Base-by-base conservation (phyloP, 2,797 vertebrate species). In the Astyanax mexicanus region DNA sequence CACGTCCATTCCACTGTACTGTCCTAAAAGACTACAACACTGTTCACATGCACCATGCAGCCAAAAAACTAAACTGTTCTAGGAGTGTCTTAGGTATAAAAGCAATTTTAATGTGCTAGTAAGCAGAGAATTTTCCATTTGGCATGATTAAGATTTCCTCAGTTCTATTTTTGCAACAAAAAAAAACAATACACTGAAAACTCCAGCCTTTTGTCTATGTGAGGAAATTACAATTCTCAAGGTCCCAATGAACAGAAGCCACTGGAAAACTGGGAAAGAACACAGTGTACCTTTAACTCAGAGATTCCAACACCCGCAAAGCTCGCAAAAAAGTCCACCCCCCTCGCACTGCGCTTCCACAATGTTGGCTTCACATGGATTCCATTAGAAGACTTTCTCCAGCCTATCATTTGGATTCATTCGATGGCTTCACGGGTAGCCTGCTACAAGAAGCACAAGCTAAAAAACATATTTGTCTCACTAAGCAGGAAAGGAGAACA, bases 211-310 rank as follows among this genome's bases (percentile, higher is more conserved):
- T 64, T 47, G 64, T 47, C 27, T 32, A 47, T 47, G 49, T 11
- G 44, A 25, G 17, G 15, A 21, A 47, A 17, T n/a, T 67, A 29
- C 49, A 12, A 35, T n/a, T 49, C 62, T n/a, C 62, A 44, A 66
- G 40, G 42, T 27, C 29, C 15, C 10, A 37, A 35, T 23, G 35
- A 49, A 60, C 51, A 32, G 19, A 29, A 42, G 19, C 57, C 29
- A 19, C 19, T 55, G 37, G n/a, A 47, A 67, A 47, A 19, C 19
- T 55, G 37, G n/a, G 47, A 67, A 47, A 52, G 65, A 52, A 51
- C 74, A 60, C 11, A n/a, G 32, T 69, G 74, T 69, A 69, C 54
- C 32, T 51, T 69, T 69, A 66, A 66, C 42, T 45, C 42, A 75
- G 54, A 62, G 58, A 60, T 1, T 21, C 32, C 32, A 54, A 54